Percentiles rank a stretch among this genome's conserved stretches.
Evolutionary conservation across 2,888 invertebrate species (phyloP).

Genomic region (Baccha elongata): DNA sequence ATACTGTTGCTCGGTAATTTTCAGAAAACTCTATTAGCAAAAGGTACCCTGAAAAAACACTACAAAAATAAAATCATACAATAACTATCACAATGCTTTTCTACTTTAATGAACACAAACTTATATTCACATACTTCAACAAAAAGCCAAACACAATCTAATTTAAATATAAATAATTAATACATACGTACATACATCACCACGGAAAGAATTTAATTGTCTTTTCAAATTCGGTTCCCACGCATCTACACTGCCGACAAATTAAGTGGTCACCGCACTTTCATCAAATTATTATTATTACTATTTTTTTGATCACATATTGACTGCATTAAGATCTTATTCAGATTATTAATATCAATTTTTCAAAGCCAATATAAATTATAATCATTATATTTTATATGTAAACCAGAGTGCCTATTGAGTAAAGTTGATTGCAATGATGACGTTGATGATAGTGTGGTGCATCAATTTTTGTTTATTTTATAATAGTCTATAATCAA

Average conservation of each 20-base stretch:
- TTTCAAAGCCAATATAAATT: conserved; percentile 4
- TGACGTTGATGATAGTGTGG: conserved; percentile 52
- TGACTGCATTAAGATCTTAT: conserved; percentile 44
- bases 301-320: no score
- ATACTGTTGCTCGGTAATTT: no score
- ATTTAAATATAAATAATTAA: conserved; percentile 11
- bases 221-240: conserved; percentile 21
- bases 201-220: conserved; percentile 22
- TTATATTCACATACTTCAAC: conserved; percentile 32
- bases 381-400: conserved; percentile 44
- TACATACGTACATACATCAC: conserved; percentile 40
- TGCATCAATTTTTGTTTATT: conserved; percentile 34
- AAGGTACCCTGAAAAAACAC: no score
- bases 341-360: conserved; percentile 5
- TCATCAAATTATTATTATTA: no score
- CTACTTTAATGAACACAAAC: conserved; percentile 37
- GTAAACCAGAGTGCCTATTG: conserved; percentile 67
- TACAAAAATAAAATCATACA: conserved; percentile 39
- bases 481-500: conserved; percentile 15
- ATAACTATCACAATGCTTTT: conserved; percentile 42
- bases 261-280: conserved; percentile 39
- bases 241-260: conserved; percentile 47
- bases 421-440: conserved; percentile 51
- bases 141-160: conserved; percentile 30
- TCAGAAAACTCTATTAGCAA: no score